Evolutionary conservation across 1,140 invertebrate genomes (phyloP).

Genomic region (Penaeus vannamei): DNA sequence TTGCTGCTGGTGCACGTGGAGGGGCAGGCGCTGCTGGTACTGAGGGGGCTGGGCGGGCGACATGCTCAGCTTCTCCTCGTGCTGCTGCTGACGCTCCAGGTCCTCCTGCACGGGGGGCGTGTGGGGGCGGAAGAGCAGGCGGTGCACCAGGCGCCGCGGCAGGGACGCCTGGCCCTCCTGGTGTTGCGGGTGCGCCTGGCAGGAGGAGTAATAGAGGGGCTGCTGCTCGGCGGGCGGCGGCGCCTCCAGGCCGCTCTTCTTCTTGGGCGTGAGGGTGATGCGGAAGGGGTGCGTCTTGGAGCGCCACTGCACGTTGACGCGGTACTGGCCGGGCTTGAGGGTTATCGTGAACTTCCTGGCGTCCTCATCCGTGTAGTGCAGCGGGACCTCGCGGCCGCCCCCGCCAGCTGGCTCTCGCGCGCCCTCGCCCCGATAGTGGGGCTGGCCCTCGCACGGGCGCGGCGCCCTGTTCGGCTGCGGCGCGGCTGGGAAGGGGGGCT

Average conservation of each 20-base stretch:
- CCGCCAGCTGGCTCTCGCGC: background rate
- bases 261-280: constrained; percentile 31
- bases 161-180: background rate
- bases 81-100: background rate
- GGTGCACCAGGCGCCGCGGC: constrained; percentile 36
- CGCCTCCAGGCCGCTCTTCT: background rate
- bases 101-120: constrained; percentile 16
- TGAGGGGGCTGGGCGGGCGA: constrained; percentile 9
- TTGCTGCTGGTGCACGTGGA: constrained; percentile 26
- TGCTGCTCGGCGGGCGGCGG: constrained; percentile 32
- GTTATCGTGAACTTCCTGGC: constrained; percentile 43
- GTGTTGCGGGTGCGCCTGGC: background rate
- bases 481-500: no score
- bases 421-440: background rate
- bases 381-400: background rate
- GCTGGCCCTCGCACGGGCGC: no score
- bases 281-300: constrained; percentile 46
- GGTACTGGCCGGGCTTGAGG: constrained; percentile 48
- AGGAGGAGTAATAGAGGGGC: constrained; percentile 48
- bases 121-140: constrained; percentile 39
- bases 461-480: no score
- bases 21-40: background rate
- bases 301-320: constrained; percentile 54
- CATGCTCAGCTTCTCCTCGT: constrained; percentile 16
- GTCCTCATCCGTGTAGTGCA: background rate